Evolutionary conservation across 2,797 vertebrate species (phyloP).

Genomic region (Enoplosus armatus): DNA sequence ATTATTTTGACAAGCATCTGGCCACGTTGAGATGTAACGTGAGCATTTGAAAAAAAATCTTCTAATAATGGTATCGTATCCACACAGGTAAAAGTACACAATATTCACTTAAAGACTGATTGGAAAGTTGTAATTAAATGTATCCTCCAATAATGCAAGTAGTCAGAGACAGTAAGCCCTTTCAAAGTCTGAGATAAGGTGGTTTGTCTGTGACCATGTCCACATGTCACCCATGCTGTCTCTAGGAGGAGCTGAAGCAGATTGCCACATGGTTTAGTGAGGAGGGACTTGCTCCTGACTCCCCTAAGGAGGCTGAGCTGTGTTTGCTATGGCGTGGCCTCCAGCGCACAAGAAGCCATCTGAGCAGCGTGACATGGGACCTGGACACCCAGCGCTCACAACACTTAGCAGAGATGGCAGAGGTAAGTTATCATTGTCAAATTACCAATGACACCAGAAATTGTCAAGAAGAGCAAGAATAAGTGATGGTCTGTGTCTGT

Average conservation of each 20-base stretch:
- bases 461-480: not conserved
- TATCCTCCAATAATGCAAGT: not conserved
- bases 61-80: not conserved
- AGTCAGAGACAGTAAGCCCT: not conserved
- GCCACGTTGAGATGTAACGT: not conserved
- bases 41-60: not conserved
- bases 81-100: not conserved
- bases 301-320: slow-evolving; percentile 63
- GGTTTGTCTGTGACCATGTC: not conserved
- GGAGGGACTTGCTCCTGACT: slow-evolving; percentile 65
- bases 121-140: not conserved
- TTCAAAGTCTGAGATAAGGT: not conserved
- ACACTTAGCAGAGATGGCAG: slow-evolving; percentile 72
- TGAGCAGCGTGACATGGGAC: slow-evolving; percentile 63
- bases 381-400: slow-evolving; percentile 69
- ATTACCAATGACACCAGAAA: not conserved
- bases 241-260: slow-evolving; percentile 63
- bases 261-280: slow-evolving; percentile 61
- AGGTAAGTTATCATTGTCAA: slow-evolving; percentile 54
- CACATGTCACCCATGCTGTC: not conserved
- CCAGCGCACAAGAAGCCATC: slow-evolving; percentile 36
- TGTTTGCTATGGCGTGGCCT: slow-evolving; percentile 67
- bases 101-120: not conserved
- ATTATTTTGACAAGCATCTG: not conserved
- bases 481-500: not conserved